Evolutionary conservation across 2,888 invertebrate species (phyloP).

Genomic region (Cheilosia pagana): DNA sequence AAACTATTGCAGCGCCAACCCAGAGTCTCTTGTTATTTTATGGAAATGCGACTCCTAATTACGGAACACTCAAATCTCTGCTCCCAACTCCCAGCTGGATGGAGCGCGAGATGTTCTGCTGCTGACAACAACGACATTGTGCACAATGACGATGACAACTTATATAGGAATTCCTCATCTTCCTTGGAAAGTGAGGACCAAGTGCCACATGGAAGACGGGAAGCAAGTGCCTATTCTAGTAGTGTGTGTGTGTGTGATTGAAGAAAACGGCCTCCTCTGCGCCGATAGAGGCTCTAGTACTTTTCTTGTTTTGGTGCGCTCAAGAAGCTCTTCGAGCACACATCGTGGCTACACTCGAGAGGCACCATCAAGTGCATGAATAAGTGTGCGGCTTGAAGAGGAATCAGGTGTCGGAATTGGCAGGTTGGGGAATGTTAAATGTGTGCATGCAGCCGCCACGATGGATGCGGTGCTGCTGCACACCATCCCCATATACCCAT

Average conservation of each 20-base stretch:
- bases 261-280: slow-evolving; percentile 25
- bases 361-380: slow-evolving; percentile 35
- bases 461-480: slow-evolving; percentile 18
- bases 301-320: slow-evolving; percentile 44
- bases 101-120: slow-evolving; percentile 31
- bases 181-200: slow-evolving; percentile 1
- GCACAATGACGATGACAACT: slow-evolving; percentile 34
- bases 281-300: not conserved
- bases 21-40: slow-evolving; percentile 62
- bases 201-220: slow-evolving; percentile 25
- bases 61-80: slow-evolving; percentile 66
- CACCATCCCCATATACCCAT: slow-evolving; percentile 23
- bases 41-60: slow-evolving; percentile 74
- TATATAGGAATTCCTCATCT: slow-evolving; percentile 29
- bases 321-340: slow-evolving; percentile 31
- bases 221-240: slow-evolving; percentile 29
- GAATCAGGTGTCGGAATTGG: slow-evolving; percentile 74
- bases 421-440: slow-evolving; percentile 69
- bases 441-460: slow-evolving; percentile 47
- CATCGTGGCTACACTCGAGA: slow-evolving; percentile 48
- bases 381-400: slow-evolving; percentile 62
- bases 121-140: slow-evolving; percentile 20
- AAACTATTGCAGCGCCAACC: slow-evolving; percentile 52
- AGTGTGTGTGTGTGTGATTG: slow-evolving; percentile 42
- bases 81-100: slow-evolving; percentile 6